Percentiles rank a stretch among this genome's conserved stretches.
These are phyloP conservation scores for Chrysolina americana DNA, from an alignment of 2,888 invertebrate species.

Conservation along the genomic window DNA sequence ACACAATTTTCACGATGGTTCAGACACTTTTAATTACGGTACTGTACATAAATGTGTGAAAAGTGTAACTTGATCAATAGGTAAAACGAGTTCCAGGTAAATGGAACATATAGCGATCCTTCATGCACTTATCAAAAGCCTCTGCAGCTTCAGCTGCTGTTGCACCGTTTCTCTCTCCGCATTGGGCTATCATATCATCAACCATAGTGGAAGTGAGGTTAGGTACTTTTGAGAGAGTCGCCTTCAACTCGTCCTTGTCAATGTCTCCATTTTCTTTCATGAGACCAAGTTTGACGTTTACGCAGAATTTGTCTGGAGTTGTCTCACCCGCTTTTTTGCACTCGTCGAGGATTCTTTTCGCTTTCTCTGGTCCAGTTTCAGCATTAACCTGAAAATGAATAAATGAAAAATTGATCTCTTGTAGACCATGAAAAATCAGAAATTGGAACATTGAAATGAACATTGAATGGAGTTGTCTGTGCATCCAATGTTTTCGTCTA, in stretches of 20 bases:
- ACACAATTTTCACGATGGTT: no score
- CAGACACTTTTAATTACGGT: no score
- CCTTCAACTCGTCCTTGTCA: not conserved
- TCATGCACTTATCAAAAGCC: not conserved
- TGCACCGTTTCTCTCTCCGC: not conserved
- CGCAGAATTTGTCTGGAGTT: not conserved
- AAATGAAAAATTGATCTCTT: no score
- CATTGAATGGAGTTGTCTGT: no score
- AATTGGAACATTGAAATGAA: no score
- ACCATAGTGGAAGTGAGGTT: not conserved
- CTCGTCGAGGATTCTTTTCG: not conserved
- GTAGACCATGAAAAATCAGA: no score
- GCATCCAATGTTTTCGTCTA: no score
- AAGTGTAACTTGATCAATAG: no score
- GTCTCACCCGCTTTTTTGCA: not conserved
- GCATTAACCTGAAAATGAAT: not conserved
- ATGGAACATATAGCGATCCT: not conserved
- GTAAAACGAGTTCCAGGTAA: no score
- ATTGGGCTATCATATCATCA: not conserved
- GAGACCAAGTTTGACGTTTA: not conserved
- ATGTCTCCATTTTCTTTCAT: slow-evolving; percentile 1
- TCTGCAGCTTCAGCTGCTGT: not conserved
- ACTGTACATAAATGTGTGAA: no score
- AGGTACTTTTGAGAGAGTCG: not conserved
- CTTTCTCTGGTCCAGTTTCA: not conserved